These are phyloP conservation scores for Naja naja DNA, from an alignment of 2,113 vertebrate genomes.

Conservation along the genomic window DNA sequence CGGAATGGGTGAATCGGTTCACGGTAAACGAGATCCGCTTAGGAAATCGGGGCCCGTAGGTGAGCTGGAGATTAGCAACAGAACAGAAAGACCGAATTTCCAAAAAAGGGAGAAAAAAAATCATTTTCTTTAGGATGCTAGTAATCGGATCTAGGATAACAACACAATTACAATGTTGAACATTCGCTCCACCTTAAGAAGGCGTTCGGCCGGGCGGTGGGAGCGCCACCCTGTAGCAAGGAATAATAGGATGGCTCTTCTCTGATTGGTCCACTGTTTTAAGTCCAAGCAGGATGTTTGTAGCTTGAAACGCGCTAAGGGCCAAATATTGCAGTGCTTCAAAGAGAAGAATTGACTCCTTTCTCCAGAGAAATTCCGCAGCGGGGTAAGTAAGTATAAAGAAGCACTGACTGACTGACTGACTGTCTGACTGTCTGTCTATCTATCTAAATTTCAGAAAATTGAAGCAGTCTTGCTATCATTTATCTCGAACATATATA, in stretches of 20 bases:
- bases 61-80: background rate
- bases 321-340: background rate
- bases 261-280: background rate
- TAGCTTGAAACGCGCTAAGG: background rate
- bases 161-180: background rate
- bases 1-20: background rate
- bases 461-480: too few species aligned
- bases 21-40: background rate
- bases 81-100: background rate
- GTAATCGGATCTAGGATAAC: fast-evolving
- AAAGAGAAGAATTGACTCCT: background rate
- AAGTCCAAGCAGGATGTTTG: background rate
- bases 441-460: too few species aligned
- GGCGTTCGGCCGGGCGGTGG: background rate
- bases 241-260: background rate
- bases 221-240: background rate
- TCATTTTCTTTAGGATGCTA: fast-evolving
- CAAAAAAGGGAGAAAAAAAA: background rate
- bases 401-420: background rate
- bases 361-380: background rate
- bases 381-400: background rate
- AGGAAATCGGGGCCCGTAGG: background rate
- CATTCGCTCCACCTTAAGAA: conserved; percentile 45
- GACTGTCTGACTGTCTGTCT: too few species aligned
- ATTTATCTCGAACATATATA: too few species aligned